Evolutionary conservation across 2,113 vertebrate genomes (phyloP).

Genomic region (Centrocercus urophasianus): DNA sequence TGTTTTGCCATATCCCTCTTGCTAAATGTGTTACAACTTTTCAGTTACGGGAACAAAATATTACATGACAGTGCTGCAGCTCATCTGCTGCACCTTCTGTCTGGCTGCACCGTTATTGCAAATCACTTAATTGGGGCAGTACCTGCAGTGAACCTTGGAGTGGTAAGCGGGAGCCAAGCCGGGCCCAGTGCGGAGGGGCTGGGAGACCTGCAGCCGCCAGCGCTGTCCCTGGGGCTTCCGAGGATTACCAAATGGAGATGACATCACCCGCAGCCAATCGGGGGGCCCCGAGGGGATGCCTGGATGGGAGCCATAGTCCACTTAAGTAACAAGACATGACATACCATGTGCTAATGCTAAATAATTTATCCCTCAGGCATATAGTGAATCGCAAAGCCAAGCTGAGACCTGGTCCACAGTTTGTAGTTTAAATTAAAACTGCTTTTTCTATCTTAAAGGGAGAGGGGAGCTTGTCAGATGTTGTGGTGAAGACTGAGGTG

Average conservation of each 20-base stretch:
- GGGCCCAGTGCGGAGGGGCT: constrained; percentile 8
- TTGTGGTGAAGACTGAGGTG: not conserved
- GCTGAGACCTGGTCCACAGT: constrained; percentile 66
- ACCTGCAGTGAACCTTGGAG: constrained; percentile 58
- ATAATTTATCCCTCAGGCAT: constrained; percentile 71
- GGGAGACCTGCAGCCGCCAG: not conserved
- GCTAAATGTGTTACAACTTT: not conserved
- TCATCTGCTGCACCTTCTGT: constrained; percentile 61
- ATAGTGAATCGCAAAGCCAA: constrained; percentile 59
- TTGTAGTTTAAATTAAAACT: constrained; percentile 70
- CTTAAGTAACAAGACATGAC: constrained; percentile 72
- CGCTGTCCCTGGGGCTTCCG: not conserved
- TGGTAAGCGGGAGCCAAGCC: constrained; percentile 27
- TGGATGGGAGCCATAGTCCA: constrained; percentile 65
- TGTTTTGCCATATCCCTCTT: not conserved
- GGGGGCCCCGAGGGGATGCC: constrained; percentile 32
- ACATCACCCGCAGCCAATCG: constrained; percentile 70
- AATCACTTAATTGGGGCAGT: constrained; percentile 47
- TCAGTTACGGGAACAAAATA: not conserved
- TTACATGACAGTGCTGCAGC: not conserved
- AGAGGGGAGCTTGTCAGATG: constrained; percentile 5
- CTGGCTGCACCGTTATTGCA: not conserved
- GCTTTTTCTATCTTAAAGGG: not conserved
- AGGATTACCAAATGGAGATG: constrained; percentile 70
- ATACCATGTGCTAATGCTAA: constrained; percentile 67